Base-by-base conservation (phyloP, 2,113 vertebrate species). In the Bettongia penicillata region DNA sequence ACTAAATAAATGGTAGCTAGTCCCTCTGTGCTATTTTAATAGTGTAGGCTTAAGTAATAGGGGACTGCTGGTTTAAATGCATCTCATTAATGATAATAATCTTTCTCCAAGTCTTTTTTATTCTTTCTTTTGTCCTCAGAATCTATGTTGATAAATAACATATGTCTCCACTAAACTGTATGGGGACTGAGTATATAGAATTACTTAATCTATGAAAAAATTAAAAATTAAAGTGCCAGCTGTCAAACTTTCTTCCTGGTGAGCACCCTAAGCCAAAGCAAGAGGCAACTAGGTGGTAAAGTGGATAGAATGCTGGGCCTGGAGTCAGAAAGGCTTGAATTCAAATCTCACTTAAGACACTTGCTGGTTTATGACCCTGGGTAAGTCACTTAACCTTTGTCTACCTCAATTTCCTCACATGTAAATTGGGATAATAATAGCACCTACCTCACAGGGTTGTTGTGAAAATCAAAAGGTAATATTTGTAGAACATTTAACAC, bases 121-220 rank as follows among this genome's bases (percentile, higher is more conserved):
- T 6, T 43, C 68, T 77, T 77, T 43, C n/a, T 84, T 84, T 84
- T 84, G 52, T 49, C 92, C 93, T 91, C 91, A 92, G 96, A 94
- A 14, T 97, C 96, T 84, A 77, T 61, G 92, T 31, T 95, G 94
- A 96, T 89, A 90, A 3, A 89, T 55, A 92, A 37, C 89, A 92
- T 95, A 90, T 89, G 94, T 95, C 97, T 96, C 95, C 96, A 95
- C 96, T 92, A 52, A 94, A 95, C 94, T 48, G 90, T 50, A 89
- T 92, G 52, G 89, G 90, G 51, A n/a, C 95, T 91, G 19, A 0
- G 92, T 25, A 1, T 51, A 43, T 53, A 89, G 5, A 91, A 91
- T 89, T 92, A 52, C 93, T 94, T 53, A 50, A 10, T 96, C 91
- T 92, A 53, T 25, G 91, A 91, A 95, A 89, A 91, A 90, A 91